phyloP scores from a whole-genome alignment of 2,113 vertebrate genomes.

The Meles meles region DNA sequence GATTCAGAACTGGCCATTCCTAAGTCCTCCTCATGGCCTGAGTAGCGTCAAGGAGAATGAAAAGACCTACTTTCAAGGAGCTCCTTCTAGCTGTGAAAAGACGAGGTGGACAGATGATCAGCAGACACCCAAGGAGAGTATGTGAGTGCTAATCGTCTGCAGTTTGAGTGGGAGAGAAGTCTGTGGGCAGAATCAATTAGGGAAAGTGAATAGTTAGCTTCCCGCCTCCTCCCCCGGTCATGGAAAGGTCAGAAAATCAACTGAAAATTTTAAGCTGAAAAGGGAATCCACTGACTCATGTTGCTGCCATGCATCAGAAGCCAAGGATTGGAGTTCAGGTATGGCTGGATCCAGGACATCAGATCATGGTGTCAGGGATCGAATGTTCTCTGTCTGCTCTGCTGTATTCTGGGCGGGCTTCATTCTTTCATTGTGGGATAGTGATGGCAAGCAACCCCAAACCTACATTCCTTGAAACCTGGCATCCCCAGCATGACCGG shows the following conservation, averaged over 20 bases:
- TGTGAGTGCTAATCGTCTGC: too few relatives aligned
- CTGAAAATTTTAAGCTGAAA: neutral
- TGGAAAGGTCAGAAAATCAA: neutral
- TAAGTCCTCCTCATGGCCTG: neutral
- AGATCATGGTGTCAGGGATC: neutral
- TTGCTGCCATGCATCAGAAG: neutral
- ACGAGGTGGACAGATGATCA: too few relatives aligned
- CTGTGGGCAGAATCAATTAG: neutral
- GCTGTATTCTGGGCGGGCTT: neutral
- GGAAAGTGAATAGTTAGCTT: neutral
- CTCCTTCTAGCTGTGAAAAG: neutral
- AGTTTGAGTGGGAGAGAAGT: too few relatives aligned
- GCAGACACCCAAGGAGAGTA: too few relatives aligned
- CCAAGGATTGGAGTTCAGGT: neutral
- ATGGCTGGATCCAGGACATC: neutral
- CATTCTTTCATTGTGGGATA: neutral
- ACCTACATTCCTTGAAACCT: neutral
- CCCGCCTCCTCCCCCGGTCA: fast-evolving
- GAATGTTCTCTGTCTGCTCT: neutral
- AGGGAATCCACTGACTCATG: neutral
- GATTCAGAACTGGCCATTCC: neutral
- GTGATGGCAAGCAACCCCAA: neutral
- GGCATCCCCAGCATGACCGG: neutral
- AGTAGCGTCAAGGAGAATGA: neutral
- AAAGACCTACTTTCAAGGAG: neutral